phyloP scores from a whole-genome alignment of 30 jellyfish, hydroid and myxozoan species.

The Sanderia malayensis region DNA sequence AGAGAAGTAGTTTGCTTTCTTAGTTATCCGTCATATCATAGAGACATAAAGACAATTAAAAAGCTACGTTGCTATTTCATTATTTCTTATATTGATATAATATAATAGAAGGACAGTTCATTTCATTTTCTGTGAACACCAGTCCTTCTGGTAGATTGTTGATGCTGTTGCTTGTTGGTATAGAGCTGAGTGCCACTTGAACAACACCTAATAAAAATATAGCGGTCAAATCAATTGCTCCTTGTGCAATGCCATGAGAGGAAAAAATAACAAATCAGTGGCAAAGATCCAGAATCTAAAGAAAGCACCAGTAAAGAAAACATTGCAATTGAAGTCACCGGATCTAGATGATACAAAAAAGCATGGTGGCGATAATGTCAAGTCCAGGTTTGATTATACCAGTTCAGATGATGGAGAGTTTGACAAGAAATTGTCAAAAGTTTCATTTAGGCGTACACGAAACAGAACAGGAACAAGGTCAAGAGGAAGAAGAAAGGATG shows the following conservation, averaged over 20 bases:
- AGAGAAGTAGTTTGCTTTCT: background rate
- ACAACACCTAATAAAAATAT: too few species aligned
- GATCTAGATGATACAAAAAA: too few species aligned
- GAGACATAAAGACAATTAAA: background rate
- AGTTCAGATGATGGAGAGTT: constrained; percentile 45
- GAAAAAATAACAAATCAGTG: background rate
- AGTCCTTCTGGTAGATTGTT: too few species aligned
- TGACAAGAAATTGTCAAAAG: constrained; percentile 27
- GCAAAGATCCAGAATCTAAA: background rate
- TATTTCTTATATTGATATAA: background rate
- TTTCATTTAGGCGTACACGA: constrained; percentile 18
- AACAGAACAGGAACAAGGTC: background rate
- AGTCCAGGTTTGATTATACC: constrained; percentile 25
- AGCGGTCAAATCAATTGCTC: background rate
- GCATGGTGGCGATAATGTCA: too few species aligned
- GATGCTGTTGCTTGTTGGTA: too few species aligned
- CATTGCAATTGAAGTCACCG: background rate
- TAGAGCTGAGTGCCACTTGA: too few species aligned
- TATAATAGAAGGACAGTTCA: background rate
- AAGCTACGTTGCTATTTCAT: background rate
- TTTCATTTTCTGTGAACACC: too few species aligned
- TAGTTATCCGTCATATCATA: background rate
- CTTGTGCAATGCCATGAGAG: background rate
- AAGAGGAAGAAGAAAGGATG: background rate
- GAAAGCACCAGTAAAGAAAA: background rate